These are phyloP conservation scores for Pangasianodon hypophthalmus DNA, from an alignment of 2,113 vertebrate species.

Conservation along the genomic window DNA sequence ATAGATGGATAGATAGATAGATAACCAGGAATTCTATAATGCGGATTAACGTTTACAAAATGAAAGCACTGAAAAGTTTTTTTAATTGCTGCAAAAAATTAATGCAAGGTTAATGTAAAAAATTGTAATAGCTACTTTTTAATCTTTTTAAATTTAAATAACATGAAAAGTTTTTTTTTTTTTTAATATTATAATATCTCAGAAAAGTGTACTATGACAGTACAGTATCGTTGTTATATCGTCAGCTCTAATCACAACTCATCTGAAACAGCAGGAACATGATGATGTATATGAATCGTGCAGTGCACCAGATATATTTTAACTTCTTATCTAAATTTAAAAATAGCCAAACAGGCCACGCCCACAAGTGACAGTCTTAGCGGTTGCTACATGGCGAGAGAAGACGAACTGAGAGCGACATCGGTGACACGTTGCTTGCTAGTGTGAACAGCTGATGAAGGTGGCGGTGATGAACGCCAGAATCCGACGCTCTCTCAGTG, in stretches of 20 bases:
- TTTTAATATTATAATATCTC: too few species aligned
- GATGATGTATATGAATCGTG: not conserved
- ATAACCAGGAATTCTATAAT: not conserved
- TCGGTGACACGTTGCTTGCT: not conserved
- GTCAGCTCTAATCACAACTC: too few species aligned
- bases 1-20: too few species aligned
- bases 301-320: not conserved
- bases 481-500: not conserved
- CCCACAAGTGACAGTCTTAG: not conserved
- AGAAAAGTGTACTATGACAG: too few species aligned
- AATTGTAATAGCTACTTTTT: too few species aligned
- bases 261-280: too few species aligned
- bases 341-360: not conserved
- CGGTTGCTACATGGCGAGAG: not conserved
- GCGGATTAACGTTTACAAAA: not conserved
- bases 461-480: not conserved
- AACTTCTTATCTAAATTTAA: not conserved
- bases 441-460: not conserved
- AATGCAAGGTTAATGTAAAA: too few species aligned
- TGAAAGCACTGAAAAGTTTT: not conserved
- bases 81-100: too few species aligned
- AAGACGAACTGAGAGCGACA: not conserved
- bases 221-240: too few species aligned
- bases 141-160: too few species aligned
- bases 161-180: too few species aligned